Percentiles rank a stretch among this genome's conserved stretches.
These are phyloP conservation scores for Telmatherina bonti DNA, from an alignment of 2,797 vertebrate genomes.

Conservation along the genomic window DNA sequence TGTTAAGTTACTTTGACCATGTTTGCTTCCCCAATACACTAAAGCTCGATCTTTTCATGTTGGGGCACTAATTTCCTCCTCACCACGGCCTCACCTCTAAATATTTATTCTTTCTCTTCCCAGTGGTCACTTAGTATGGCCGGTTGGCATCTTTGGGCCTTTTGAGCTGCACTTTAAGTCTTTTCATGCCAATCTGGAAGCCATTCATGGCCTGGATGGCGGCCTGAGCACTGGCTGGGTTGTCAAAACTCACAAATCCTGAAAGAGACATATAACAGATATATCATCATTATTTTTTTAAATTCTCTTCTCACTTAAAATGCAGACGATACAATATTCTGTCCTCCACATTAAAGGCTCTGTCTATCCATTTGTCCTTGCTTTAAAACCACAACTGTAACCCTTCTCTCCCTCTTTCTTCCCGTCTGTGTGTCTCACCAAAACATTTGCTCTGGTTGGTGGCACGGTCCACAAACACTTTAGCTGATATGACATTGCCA, in stretches of 20 bases:
- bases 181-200: constrained; percentile 97
- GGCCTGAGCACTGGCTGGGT: constrained; percentile 94
- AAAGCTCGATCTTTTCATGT: constrained; percentile 30
- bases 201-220: constrained; percentile 89
- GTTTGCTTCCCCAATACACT: constrained; percentile 47
- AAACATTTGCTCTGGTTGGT: constrained; percentile 98
- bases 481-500: constrained; percentile 95
- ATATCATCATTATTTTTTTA: constrained; percentile 7
- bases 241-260: constrained; percentile 97
- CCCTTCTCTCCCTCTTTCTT: constrained; percentile 31
- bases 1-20: constrained; percentile 25
- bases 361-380: constrained; percentile 47
- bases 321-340: constrained; percentile 22
- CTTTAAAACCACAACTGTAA: constrained; percentile 19
- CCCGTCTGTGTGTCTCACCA: constrained; percentile 78
- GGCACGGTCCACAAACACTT: constrained; percentile 94
- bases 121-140: constrained; percentile 86
- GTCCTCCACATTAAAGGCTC: constrained; percentile 28
- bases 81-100: constrained; percentile 52
- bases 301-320: constrained; percentile 3
- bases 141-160: constrained; percentile 96
- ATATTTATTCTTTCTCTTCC: constrained; percentile 46
- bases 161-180: constrained; percentile 95
- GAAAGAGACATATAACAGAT: constrained; percentile 9
- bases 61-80: constrained; percentile 20